Base-by-base conservation (phyloP, 2,888 invertebrate species). In the Lutraria lutraria region DNA sequence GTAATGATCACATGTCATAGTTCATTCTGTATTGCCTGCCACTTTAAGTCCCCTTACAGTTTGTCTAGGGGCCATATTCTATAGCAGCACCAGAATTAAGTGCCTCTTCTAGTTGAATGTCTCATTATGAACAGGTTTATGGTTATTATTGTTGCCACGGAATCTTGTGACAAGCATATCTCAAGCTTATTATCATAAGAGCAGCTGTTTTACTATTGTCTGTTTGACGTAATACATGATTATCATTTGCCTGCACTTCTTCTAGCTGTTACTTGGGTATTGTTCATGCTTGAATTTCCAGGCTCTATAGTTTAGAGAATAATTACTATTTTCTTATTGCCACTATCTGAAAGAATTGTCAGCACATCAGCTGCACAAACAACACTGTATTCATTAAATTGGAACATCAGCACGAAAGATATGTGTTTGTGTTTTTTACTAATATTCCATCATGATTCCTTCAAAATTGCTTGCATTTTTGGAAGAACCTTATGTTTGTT, bases 151-250 rank as follows among this genome's bases (percentile, higher is more conserved):
- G 63, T 63, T n/a, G 63, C 10, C 19, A 13, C 56, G 2, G 25
- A 63, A 25, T 12, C 15, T 63, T 76, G 76, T 34, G 31, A 76
- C 76, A 76, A 31, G 76, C 31, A 76, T 31, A 19, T 31, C 29
- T 34, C 6, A 25, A 16, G 31, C 76, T 34, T 31, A 72, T 76
- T 34, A 76, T 76, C 34, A 76, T 76, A 0, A 16, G 0, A 31
- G 76, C 76, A 76, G 76, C 76, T 76, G 76, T 76, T 34, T 76
- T n/a, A 31, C 34, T 76, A 76, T 76, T 34, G 76, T 76, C 76
- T 34, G 76, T 34, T 25, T 25, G 72, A 16, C 29, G 76, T 34
- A 31, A 76, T 16, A 76, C 31, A 34, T 76, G 31, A 13, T 34
- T 76, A 34, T 72, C 76, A 19, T 16, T 13, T 31, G 31, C 76